phyloP scores from a whole-genome alignment of 2,888 invertebrate species.

The Drosophila pseudotalamancana region DNA sequence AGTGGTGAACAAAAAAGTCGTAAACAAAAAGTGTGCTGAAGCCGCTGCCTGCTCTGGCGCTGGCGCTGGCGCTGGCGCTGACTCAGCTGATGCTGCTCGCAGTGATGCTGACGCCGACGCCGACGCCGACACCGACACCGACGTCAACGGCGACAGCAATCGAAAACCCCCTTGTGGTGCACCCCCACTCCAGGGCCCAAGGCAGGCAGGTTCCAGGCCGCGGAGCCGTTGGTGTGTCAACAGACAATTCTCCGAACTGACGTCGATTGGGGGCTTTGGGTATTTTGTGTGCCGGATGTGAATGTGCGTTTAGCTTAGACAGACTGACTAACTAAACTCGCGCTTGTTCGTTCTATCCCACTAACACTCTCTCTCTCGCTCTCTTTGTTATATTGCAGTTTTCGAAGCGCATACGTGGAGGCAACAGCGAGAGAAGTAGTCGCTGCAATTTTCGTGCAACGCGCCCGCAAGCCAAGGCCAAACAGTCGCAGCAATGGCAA shows the following conservation, averaged over 20 bases:
- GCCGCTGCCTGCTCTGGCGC: conserved; percentile 19
- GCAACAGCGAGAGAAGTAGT: conserved; percentile 67
- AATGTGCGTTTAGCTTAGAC: conserved; percentile 44
- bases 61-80: conserved; percentile 45
- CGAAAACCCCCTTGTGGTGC: conserved; percentile 37
- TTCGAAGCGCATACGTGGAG: conserved; percentile 73
- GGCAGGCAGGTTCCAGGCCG: conserved; percentile 56
- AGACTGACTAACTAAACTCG: conserved; percentile 33
- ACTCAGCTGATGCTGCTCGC: conserved; percentile 69
- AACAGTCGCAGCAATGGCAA: conserved; percentile 82
- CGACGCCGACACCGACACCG: neutral
- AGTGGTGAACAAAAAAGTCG: conserved; percentile 39
- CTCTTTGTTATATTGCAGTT: conserved; percentile 55
- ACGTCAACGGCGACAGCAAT: conserved; percentile 19
- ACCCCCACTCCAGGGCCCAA: conserved; percentile 44
- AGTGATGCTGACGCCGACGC: conserved; percentile 48
- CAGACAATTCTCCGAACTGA: conserved; percentile 59
- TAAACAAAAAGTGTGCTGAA: conserved; percentile 55
- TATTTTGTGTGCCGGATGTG: conserved; percentile 66
- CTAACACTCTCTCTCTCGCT: conserved; percentile 3
- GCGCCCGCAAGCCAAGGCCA: conserved; percentile 69
- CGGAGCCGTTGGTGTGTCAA: conserved; percentile 58
- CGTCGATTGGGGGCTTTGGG: conserved; percentile 39
- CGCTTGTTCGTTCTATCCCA: conserved; percentile 3
- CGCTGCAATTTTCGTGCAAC: conserved; percentile 59